Conservation (phyloP, 2,888 invertebrate species). For the Ecdyonurus torrentis region DNA sequence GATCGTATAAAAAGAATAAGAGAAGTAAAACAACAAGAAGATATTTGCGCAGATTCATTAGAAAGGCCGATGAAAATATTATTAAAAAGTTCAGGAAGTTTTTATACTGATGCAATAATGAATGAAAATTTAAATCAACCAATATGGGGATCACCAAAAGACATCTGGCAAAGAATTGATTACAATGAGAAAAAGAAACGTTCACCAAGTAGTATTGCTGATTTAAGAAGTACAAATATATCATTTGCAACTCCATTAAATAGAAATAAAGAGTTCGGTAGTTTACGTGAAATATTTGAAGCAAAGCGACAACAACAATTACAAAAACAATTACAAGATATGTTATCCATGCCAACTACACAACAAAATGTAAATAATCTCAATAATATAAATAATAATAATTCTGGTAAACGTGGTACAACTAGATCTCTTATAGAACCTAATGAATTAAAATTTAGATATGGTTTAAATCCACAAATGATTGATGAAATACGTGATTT, state of each 20-base stretch:
- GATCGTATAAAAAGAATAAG: constrained; percentile 61
- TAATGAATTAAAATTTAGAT: neutral
- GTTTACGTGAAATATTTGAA: neutral
- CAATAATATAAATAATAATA: no score
- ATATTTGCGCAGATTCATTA: constrained; percentile 31
- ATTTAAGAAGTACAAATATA: neutral
- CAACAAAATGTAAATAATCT: no score
- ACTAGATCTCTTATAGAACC: neutral
- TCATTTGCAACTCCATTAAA: neutral
- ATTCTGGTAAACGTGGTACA: neutral
- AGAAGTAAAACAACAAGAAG: constrained; percentile 27
- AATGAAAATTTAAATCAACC: neutral
- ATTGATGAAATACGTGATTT: neutral
- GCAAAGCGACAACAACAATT: constrained; percentile 2
- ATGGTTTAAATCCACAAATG: neutral
- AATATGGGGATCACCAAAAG: neutral
- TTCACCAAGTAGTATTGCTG: neutral
- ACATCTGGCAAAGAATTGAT: constrained; percentile 4
- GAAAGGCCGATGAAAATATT: constrained; percentile 40
- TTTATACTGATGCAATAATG: constrained; percentile 33
- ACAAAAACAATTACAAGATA: neutral
- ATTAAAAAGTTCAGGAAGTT: constrained; percentile 46
- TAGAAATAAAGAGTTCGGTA: neutral
- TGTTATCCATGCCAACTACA: neutral
- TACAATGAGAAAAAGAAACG: neutral